Evolutionary conservation across 2,888 invertebrate genomes (phyloP).

Genomic region (Watsonalla cultraria): DNA sequence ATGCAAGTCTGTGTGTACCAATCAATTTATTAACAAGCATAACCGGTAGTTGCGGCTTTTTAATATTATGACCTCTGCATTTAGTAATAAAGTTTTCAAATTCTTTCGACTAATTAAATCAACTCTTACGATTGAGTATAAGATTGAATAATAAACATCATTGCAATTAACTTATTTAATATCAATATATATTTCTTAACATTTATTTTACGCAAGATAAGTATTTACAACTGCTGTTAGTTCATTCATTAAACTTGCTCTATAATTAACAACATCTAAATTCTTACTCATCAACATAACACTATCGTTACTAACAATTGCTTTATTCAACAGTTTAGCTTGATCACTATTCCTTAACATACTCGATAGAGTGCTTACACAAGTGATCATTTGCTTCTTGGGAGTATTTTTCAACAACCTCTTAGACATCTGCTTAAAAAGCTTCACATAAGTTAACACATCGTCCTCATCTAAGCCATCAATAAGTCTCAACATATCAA

Average conservation of each 20-base stretch:
- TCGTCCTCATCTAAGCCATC: constrained; percentile 44
- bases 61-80: too few species aligned
- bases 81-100: too few species aligned
- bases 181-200: too few species aligned
- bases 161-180: too few species aligned
- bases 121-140: too few species aligned
- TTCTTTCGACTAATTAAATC: too few species aligned
- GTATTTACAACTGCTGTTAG: constrained; percentile 37
- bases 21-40: too few species aligned
- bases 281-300: constrained; percentile 43
- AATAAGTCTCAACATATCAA: constrained; percentile 41
- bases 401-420: constrained; percentile 50
- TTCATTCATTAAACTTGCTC: constrained; percentile 30
- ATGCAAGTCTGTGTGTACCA: too few species aligned
- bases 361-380: constrained; percentile 39
- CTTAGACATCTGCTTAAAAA: constrained; percentile 50
- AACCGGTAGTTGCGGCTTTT: too few species aligned
- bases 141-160: too few species aligned
- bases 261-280: constrained; percentile 15
- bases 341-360: constrained; percentile 32
- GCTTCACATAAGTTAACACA: constrained; percentile 36
- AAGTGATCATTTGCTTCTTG: constrained; percentile 47
- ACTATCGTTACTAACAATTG: constrained; percentile 39
- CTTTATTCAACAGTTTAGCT: constrained; percentile 41
- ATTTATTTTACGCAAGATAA: constrained; percentile 29